Evolutionary conservation across 2,797 vertebrate genomes (phyloP).

Genomic region (Pipistrellus pygmaeus): DNA sequence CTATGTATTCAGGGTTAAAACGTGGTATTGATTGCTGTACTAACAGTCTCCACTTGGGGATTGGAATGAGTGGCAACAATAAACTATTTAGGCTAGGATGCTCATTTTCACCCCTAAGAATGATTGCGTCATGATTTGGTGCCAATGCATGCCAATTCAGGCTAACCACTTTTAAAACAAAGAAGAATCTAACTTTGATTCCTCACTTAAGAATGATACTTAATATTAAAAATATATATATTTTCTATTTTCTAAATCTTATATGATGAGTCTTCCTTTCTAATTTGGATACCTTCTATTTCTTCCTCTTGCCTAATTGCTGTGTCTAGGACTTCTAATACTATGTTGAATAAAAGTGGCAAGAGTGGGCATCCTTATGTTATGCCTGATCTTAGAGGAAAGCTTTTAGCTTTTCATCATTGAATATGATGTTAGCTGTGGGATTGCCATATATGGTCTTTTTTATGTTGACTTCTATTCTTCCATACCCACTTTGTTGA

Average conservation of each 20-base stretch:
- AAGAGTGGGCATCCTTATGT: neutral
- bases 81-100: neutral
- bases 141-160: neutral
- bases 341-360: neutral
- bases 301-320: neutral
- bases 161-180: neutral
- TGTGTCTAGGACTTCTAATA: neutral
- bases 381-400: neutral
- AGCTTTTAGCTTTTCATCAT: neutral
- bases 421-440: neutral
- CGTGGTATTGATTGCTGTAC: neutral
- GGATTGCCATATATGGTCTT: neutral
- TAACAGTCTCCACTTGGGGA: neutral
- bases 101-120: neutral
- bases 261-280: neutral
- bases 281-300: neutral
- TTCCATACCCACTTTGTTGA: neutral
- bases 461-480: neutral
- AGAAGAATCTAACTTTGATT: neutral
- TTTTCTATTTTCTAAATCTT: neutral
- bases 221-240: neutral
- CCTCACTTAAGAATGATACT: neutral
- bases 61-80: neutral
- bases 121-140: neutral
- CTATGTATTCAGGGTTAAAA: neutral